Evolutionary conservation across 2,888 invertebrate species (phyloP), one percentile per base, ranked within the genome.

Genomic region (Aproaerema taeniolella): DNA sequence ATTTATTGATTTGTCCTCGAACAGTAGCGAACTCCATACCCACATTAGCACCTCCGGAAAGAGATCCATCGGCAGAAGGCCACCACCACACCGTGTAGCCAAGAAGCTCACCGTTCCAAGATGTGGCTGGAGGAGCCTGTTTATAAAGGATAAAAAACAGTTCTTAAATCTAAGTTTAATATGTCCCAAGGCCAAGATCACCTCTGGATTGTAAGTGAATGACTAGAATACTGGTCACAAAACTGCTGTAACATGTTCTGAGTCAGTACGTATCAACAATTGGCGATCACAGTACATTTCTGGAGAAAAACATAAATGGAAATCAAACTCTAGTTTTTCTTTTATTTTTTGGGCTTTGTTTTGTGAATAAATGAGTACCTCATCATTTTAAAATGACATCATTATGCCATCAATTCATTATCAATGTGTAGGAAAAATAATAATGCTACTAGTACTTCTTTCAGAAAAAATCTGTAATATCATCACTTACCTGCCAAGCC

Each of bases 61-160:
- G 43, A 0, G 80, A 65, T 0, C 83, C 82, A 31, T 86, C 86
- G 0, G 82, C 83, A 0, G 83, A 73, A 0, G 78, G 73, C 82
- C 86, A 87, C 89, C 92, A 93, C 67, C 92, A 92, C 1, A 94
- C 91, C 15, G 92, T 92, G 66, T 94, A 94, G 1, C 94, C 94
- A 14, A 91, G 83, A 17, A 94, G 88, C 58, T 92, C 91, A 0
- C 94, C 94, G 55, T 94, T 93, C 90, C 92, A 92, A 0, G 91
- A 88, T 14, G 91, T 89, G 1, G 89, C 67, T 1, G 90, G 88
- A 11, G 94, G 94, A 5, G 93, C 89, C 89, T 92, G n/a, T n/a
- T n/a, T n/a, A 51, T 20, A 46, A 29, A 45, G 31, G 3, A 35
- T 30, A 30, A 30, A 8, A 28, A 26, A 20, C 14, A 12, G 17